phyloP scores from a whole-genome alignment of 2,113 vertebrate species.

The Hoplias malabaricus region DNA sequence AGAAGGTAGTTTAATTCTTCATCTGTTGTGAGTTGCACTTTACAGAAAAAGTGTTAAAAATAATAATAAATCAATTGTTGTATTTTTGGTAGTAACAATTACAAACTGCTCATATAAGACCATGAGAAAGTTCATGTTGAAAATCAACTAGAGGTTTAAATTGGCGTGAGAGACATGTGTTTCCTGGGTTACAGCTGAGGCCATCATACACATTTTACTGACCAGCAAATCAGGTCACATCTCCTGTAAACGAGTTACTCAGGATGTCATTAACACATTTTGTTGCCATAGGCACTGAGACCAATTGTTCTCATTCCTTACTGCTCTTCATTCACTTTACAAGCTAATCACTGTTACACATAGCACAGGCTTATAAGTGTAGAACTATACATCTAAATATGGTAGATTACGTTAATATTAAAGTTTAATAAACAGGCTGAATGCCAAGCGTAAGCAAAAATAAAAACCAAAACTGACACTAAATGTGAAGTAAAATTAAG shows the following conservation, averaged over 20 bases:
- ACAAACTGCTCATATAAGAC: background rate
- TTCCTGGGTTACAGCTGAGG: conserved; percentile 66
- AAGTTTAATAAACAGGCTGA: background rate
- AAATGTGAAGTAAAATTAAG: too few relatives aligned
- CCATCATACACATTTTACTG: conserved; percentile 61
- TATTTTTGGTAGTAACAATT: background rate
- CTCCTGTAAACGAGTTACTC: conserved; percentile 64
- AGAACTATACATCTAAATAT: too few relatives aligned
- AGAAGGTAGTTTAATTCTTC: too few relatives aligned
- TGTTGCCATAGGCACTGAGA: conserved; percentile 3
- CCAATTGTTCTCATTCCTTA: background rate
- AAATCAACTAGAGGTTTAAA: background rate
- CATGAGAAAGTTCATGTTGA: background rate
- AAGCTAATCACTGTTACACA: background rate
- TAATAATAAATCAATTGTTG: too few relatives aligned
- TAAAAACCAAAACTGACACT: too few relatives aligned
- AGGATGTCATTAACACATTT: conserved; percentile 44
- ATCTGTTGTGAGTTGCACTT: too few relatives aligned
- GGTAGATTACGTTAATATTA: too few relatives aligned
- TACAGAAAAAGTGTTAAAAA: too few relatives aligned
- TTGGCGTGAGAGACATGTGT: conserved; percentile 57
- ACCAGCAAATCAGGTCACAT: conserved; percentile 64
- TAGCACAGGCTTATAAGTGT: background rate
- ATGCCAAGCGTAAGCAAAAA: too few relatives aligned
- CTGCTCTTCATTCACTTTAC: background rate